Conservation (phyloP, 2,888 invertebrate genomes). For the Aromia moschata region DNA sequence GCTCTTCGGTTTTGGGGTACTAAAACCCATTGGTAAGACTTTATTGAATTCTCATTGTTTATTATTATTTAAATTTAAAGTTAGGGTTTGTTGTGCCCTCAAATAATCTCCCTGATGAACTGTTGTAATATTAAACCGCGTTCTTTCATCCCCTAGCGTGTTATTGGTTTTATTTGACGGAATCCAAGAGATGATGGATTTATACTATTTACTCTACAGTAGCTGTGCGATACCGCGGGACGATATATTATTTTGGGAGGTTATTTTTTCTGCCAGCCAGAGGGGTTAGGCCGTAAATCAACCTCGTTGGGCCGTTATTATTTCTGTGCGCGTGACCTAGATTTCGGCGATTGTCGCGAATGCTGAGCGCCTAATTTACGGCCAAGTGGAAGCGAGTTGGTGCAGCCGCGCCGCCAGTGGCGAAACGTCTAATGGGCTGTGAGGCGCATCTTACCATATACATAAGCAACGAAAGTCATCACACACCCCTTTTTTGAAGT, state of each 20-base stretch:
- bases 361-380: conserved; percentile 5
- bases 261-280: conserved; percentile 1
- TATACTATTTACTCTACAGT: neutral
- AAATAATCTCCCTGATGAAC: no score
- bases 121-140: no score
- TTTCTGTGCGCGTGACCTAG: conserved; percentile 15
- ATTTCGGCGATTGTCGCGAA: conserved; percentile 9
- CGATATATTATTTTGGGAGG: conserved; percentile 3
- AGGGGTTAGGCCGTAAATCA: conserved; percentile 2
- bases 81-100: no score
- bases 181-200: conserved; percentile 5
- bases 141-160: no score
- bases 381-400: conserved; percentile 2
- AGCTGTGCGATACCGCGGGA: neutral
- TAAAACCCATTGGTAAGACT: no score
- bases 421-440: no score
- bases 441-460: no score
- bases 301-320: neutral
- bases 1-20: no score
- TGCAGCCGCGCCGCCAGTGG: neutral
- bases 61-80: no score
- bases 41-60: no score
- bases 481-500: no score
- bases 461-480: no score
- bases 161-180: conserved; percentile 12